phyloP scores from a whole-genome alignment of 2,113 vertebrate genomes.

The Suricata suricatta region DNA sequence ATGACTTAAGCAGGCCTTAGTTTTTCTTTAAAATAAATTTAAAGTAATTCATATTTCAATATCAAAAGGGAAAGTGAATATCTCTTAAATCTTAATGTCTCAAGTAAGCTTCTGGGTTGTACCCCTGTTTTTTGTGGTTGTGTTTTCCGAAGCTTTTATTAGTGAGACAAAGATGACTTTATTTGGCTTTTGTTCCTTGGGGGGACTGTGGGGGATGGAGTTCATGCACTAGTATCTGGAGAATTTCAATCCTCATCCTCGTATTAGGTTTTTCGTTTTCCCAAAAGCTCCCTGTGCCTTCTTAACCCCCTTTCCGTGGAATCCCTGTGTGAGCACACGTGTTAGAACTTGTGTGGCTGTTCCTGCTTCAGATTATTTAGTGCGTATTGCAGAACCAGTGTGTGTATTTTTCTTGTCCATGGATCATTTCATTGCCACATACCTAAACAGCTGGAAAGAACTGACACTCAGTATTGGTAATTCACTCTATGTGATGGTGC shows the following conservation, averaged over 20 bases:
- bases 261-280: slow-evolving; percentile 44
- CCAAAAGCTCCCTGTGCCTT: slow-evolving; percentile 53
- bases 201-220: no score
- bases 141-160: slow-evolving; percentile 58
- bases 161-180: slow-evolving; percentile 81
- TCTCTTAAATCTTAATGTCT: background rate
- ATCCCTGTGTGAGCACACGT: slow-evolving; percentile 71
- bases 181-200: slow-evolving; percentile 71
- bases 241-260: slow-evolving; percentile 70
- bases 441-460: slow-evolving; percentile 92
- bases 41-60: background rate
- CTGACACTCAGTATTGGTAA: slow-evolving; percentile 86
- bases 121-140: background rate
- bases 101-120: background rate
- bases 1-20: background rate
- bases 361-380: slow-evolving; percentile 89
- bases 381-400: slow-evolving; percentile 86
- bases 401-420: slow-evolving; percentile 90
- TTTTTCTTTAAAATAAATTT: slow-evolving; percentile 25
- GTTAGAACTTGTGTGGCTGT: slow-evolving; percentile 86
- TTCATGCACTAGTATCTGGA: slow-evolving; percentile 61
- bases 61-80: background rate
- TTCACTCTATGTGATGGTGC: slow-evolving; percentile 77
- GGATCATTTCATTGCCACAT: slow-evolving; percentile 90
- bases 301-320: slow-evolving; percentile 55